Conservation (phyloP, 2,888 invertebrate species). For the Diaprepes abbreviatus region DNA sequence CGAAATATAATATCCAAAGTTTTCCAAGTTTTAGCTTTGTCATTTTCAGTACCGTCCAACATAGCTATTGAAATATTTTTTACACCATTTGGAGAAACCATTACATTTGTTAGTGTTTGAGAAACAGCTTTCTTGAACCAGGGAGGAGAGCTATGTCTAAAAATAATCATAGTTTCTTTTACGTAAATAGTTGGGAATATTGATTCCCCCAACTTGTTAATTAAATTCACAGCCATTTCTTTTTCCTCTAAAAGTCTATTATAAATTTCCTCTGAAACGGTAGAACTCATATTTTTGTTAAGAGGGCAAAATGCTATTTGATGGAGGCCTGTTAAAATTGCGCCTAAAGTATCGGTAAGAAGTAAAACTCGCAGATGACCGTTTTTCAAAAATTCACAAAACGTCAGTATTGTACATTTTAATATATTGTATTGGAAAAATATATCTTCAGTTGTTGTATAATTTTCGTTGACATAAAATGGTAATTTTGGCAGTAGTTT, state of each 20-base stretch:
- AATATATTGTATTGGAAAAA: conserved; percentile 70
- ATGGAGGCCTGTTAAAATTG: conserved; percentile 77
- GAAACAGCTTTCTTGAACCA: conserved; percentile 77
- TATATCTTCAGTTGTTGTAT: conserved; percentile 60
- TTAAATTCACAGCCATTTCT: conserved; percentile 68
- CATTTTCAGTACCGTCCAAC: conserved; percentile 65
- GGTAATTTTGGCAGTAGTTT: conserved; percentile 73
- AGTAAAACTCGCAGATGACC: conserved; percentile 72
- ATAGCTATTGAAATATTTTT: conserved; percentile 76
- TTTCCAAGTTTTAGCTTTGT: conserved; percentile 76
- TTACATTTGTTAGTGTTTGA: conserved; percentile 72
- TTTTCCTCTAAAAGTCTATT: conserved; percentile 70
- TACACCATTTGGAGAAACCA: conserved; percentile 76
- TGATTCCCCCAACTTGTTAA: conserved; percentile 70
- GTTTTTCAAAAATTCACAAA: conserved; percentile 68
- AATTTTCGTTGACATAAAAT: conserved; percentile 49
- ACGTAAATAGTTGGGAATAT: conserved; percentile 76
- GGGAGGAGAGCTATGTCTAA: conserved; percentile 71
- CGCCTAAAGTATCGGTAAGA: conserved; percentile 71
- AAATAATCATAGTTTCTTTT: conserved; percentile 79
- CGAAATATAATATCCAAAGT: conserved; percentile 77
- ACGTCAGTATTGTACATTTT: conserved; percentile 69
- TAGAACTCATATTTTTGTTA: conserved; percentile 71
- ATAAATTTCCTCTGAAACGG: conserved; percentile 74
- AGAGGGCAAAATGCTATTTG: conserved; percentile 79